Evolutionary conservation across 2,113 vertebrate genomes (phyloP).

Genomic region (Peromyscus californicus): DNA sequence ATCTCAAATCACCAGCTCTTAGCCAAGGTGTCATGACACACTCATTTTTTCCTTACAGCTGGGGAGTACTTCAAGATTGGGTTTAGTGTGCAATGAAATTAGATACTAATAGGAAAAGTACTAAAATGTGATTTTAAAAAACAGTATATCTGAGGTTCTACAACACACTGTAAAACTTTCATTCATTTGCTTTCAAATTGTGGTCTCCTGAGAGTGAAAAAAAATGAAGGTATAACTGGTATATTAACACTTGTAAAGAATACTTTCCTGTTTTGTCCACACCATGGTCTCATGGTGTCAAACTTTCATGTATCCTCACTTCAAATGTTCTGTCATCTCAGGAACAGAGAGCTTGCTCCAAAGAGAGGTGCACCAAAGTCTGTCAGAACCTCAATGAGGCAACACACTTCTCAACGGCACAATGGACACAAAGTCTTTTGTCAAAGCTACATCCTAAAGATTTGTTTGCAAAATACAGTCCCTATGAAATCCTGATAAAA

Average conservation of each 20-base stretch:
- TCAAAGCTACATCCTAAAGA: constrained; percentile 16
- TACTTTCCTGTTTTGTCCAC: background rate
- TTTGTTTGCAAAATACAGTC: constrained; percentile 47
- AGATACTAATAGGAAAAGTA: constrained; percentile 46
- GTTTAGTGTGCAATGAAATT: background rate
- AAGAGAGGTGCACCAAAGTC: background rate
- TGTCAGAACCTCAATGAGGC: constrained; percentile 12
- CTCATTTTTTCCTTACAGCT: constrained; percentile 26
- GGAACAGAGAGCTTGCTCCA: background rate
- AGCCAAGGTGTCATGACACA: constrained; percentile 46
- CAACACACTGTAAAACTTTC: constrained; percentile 18
- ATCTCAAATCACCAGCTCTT: constrained; percentile 42
- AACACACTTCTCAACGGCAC: background rate
- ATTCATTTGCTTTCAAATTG: constrained; percentile 62
- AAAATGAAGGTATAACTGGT: background rate
- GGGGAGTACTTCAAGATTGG: background rate
- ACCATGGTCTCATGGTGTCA: background rate
- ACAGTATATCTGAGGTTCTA: constrained; percentile 17
- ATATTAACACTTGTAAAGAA: constrained; percentile 39
- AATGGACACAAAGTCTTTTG: constrained; percentile 35
- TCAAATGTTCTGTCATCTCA: background rate
- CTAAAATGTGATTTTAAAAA: constrained; percentile 52
- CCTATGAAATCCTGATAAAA: constrained; percentile 54
- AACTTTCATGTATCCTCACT: background rate
- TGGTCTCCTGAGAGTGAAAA: background rate